Evolutionary conservation across 2,113 vertebrate species (phyloP), one percentile per base, ranked within the genome.

Genomic region (Nothocercus julius): DNA sequence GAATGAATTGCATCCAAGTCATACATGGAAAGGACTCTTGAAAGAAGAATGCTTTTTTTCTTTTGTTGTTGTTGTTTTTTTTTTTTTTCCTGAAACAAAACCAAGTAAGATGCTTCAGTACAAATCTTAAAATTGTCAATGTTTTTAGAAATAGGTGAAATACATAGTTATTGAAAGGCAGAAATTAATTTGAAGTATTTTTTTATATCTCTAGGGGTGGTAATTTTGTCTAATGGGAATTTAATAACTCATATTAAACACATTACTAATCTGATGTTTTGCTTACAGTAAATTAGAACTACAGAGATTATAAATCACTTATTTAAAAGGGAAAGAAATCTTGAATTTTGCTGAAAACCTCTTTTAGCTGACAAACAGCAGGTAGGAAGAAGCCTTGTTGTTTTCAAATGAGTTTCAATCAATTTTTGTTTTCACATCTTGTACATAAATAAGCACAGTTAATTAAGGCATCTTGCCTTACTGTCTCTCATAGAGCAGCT

Each of bases 181-280:
- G n/a, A 97, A 96, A 98, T 97, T 96, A 97, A 95, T 97, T 94
- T 96, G 88, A 32, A 97, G 66, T 61, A 94, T 83, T 67, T 97
- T 96, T 94, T 40, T 87, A 21, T 89, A 88, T 97, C 94, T 98
- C 95, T 94, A 67, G 97, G 93, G 94, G 95, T 97, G 93, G 91
- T 95, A 98, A 98, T 98, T 98, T 97, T 97, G 87, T 87, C 89
- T 98, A 98, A 98, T 98, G 96, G 92, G 96, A 98, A 97, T 96
- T 98, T 98, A 98, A 98, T 98, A 98, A 98, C 95, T 98, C 95
- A 96, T 97, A 98, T 98, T 98, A 98, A 98, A 94, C 91, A 97
- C 94, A 97, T 97, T 98, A 97, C 86, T 97, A 98, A 97, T 97
- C 93, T 97, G 72, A 96, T 97, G 91, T 85, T 97, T 98, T 98